phyloP scores from a whole-genome alignment of 2,113 vertebrate genomes.

The Lipophrys pholis region DNA sequence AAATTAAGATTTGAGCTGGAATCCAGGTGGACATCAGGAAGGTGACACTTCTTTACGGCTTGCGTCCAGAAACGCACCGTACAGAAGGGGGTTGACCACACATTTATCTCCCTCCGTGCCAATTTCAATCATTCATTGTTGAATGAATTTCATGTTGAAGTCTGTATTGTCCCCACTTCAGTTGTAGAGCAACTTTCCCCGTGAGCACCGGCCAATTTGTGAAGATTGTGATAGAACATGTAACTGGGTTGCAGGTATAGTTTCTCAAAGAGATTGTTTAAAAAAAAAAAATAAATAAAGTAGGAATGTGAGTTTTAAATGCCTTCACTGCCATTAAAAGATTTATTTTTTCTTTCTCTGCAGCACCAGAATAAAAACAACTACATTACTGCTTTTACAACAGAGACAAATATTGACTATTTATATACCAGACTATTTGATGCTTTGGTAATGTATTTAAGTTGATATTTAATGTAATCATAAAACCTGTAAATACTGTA shows the following conservation, averaged over 20 bases:
- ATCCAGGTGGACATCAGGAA: not conserved
- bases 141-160: constrained; percentile 7
- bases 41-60: constrained; percentile 20
- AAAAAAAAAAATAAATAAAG: constrained; percentile 8
- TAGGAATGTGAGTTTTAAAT: constrained; percentile 12
- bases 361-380: not conserved
- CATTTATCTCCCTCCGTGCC: constrained; percentile 21
- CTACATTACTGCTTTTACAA: constrained; percentile 34
- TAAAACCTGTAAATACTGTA: constrained; percentile 68
- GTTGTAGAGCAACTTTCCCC: constrained; percentile 1
- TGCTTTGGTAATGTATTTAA: constrained; percentile 56
- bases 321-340: constrained; percentile 14
- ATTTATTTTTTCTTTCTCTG: constrained; percentile 15
- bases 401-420: constrained; percentile 44
- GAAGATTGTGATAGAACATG: not conserved
- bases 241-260: not conserved
- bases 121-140: not conserved
- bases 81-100: not conserved
- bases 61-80: constrained; percentile 31
- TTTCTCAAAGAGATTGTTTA: not conserved
- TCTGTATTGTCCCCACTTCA: not conserved
- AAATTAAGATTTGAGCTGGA: constrained; percentile 86
- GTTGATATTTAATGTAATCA: constrained; percentile 58
- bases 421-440: constrained; percentile 59
- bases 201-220: not conserved